Percentiles rank a stretch among this genome's conserved stretches.
phyloP scores from a whole-genome alignment of 2,797 vertebrate species.

The Onychomys torridus region DNA sequence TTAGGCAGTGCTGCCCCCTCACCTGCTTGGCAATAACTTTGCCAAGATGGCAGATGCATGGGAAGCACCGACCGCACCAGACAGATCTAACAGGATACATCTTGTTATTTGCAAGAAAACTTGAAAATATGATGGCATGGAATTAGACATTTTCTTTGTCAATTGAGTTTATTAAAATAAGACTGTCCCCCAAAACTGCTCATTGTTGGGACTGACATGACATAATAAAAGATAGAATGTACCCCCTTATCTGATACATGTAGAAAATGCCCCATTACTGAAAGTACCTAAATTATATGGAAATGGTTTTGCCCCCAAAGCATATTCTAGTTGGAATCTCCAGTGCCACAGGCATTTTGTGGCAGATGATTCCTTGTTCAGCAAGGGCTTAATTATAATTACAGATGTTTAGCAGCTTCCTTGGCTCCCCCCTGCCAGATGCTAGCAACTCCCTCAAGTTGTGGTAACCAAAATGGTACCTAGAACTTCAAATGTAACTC shows the following conservation, averaged over 20 bases:
- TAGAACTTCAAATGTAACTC: neutral
- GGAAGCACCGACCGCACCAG: neutral
- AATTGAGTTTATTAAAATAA: slow-evolving; percentile 21
- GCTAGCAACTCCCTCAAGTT: neutral
- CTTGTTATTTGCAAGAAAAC: slow-evolving; percentile 14
- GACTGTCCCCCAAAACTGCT: neutral
- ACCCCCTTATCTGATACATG: neutral
- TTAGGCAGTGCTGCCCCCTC: neutral
- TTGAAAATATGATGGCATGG: neutral
- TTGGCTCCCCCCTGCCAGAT: neutral
- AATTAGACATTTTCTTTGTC: slow-evolving; percentile 2
- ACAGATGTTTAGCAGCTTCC: neutral
- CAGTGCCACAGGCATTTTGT: neutral
- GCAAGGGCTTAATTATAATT: neutral
- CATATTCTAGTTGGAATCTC: neutral
- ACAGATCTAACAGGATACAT: neutral
- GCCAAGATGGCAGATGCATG: neutral
- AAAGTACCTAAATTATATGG: slow-evolving; percentile 1
- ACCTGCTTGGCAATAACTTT: neutral
- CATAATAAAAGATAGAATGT: neutral
- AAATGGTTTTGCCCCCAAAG: neutral
- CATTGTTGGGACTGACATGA: neutral
- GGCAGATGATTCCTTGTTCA: neutral
- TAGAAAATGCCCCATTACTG: neutral
- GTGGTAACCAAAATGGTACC: neutral